Base-by-base conservation (phyloP, 1,140 invertebrate species). In the Calliopsis andreniformis region DNA sequence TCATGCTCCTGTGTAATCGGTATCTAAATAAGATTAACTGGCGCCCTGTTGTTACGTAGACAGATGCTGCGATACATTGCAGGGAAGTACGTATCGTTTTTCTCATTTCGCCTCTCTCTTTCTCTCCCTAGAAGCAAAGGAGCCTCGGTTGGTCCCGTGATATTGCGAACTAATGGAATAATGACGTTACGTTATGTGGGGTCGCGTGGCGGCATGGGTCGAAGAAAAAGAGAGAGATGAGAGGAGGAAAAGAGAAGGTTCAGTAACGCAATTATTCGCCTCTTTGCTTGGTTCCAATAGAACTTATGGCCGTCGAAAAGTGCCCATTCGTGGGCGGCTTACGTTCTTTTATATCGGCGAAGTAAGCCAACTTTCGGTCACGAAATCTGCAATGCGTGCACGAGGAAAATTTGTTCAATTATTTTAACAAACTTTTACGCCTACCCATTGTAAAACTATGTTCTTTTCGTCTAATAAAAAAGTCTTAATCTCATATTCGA, bases 111-210 rank as follows among this genome's bases (percentile, higher is more conserved):
- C 30, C 35, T 39, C 35, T 39, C 35, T 39, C 35, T 39, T 39
- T 39, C 35, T 39, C 10, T 39, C 35, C 10, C 10, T 39, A 4
- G 23, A 80, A 68, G 49, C 8, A 32, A 66, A 81, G 61, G 35
- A 66, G 28, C 43, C 35, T 39, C 67, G 39, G 55, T 58, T 62
- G 55, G 71, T 49, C 58, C 47, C 42, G 59, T 51, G 72, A 82
- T 73, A 80, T 72, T 82, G 80, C 68, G 49, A 56, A 68, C 79
- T 87, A 88, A 89, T 87, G 78, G 83, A 83, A 87, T 89, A 88
- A 89, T 85, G 79, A 87, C 73, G 81, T 87, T 88, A 88, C 63
- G 81, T 87, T 88, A 88, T 59, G 49, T 69, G 78, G 80, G 78
- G 72, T 87, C 83, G 79, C 81, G 80, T 80, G 82, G 76, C 78